Evolutionary conservation across 2,113 vertebrate species (phyloP).

Genomic region (Sander lucioperca): DNA sequence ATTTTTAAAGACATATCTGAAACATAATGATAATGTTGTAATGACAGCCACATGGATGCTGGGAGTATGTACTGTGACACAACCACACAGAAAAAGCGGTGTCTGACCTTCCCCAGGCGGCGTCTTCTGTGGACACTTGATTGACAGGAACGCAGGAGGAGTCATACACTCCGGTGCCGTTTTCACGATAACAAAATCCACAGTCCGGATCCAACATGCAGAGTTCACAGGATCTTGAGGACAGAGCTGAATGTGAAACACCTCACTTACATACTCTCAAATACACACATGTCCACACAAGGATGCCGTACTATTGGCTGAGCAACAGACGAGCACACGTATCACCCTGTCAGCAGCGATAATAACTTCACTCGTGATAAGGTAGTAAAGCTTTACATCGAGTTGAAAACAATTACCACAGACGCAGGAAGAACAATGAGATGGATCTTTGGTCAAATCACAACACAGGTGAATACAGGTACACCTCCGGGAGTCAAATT

Average conservation of each 20-base stretch:
- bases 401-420: neutral
- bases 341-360: neutral
- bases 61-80: neutral
- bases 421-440: neutral
- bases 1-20: too few species aligned
- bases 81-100: neutral
- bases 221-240: slow-evolving; percentile 88
- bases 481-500: too few species aligned
- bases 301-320: too few species aligned
- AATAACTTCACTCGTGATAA: too few species aligned
- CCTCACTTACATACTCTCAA: neutral
- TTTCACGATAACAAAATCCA: slow-evolving; percentile 94
- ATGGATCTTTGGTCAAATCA: neutral
- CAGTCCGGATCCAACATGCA: slow-evolving; percentile 96
- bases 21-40: too few species aligned
- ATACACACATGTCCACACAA: neutral
- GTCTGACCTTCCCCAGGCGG: slow-evolving; percentile 93
- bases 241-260: neutral
- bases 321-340: neutral
- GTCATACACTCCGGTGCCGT: slow-evolving; percentile 83
- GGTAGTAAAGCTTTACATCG: too few species aligned
- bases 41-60: neutral
- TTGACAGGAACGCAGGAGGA: slow-evolving; percentile 90
- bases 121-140: slow-evolving; percentile 84
- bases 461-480: neutral